Percentiles rank a stretch among this genome's conserved stretches.
These are phyloP conservation scores for Clarias platycephalus DNA, from an alignment of 2,797 vertebrate species.

Conservation along the genomic window DNA sequence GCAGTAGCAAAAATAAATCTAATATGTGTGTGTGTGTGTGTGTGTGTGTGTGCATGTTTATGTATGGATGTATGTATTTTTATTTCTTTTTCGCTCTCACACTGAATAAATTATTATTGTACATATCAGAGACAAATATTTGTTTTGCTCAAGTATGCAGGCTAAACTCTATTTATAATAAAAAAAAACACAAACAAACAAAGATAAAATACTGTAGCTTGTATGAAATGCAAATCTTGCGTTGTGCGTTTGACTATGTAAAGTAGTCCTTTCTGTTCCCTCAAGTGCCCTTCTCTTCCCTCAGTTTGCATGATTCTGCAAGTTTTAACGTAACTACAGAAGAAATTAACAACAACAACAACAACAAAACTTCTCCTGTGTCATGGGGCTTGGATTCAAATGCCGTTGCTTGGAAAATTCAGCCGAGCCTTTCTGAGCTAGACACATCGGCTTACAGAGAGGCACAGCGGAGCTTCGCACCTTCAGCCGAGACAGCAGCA, in stretches of 20 bases:
- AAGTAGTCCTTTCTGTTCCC: constrained; percentile 6
- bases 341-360: constrained; percentile 4
- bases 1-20: not conserved
- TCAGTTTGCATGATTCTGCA: not conserved
- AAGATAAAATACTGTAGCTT: not conserved
- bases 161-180: not conserved
- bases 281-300: not conserved
- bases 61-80: not conserved
- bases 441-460: constrained; percentile 42
- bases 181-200: not conserved
- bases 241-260: not conserved
- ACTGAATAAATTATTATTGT: not conserved
- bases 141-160: too few relatives aligned
- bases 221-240: not conserved
- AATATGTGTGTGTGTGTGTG: not conserved
- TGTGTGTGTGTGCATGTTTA: not conserved
- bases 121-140: not conserved
- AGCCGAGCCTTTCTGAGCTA: constrained; percentile 46
- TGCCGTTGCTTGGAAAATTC: constrained; percentile 21
- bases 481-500: constrained; percentile 52
- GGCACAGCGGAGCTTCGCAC: constrained; percentile 43
- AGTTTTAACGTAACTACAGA: constrained; percentile 1
- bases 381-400: constrained; percentile 18
- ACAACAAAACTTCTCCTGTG: not conserved
- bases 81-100: not conserved